phyloP scores from a whole-genome alignment of 2,888 invertebrate genomes.

The Drosophila fulvimacula region DNA sequence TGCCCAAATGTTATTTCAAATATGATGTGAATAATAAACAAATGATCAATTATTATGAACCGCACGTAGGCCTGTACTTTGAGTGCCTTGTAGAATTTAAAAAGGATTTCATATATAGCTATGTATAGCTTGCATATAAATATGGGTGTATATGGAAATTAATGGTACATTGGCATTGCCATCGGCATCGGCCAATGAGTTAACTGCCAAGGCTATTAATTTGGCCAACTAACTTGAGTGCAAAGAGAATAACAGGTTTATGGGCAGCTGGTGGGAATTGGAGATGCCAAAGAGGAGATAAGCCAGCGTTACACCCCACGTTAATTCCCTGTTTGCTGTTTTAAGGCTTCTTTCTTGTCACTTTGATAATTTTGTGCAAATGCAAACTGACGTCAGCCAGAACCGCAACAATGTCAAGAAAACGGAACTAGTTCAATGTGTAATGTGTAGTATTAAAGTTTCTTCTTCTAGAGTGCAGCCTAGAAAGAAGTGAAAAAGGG shows the following conservation, averaged over 20 bases:
- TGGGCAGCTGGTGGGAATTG: conserved; percentile 35
- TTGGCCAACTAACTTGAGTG: conserved; percentile 32
- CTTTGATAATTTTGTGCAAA: conserved; percentile 39
- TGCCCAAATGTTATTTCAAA: conserved; percentile 6
- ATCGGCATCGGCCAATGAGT: conserved; percentile 31
- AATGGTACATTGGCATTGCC: conserved; percentile 31
- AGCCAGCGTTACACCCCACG: conserved; percentile 38
- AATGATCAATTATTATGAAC: conserved; percentile 30
- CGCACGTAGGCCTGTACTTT: conserved; percentile 21
- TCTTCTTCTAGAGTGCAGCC: no score
- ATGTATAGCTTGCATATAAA: no score
- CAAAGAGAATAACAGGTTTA: conserved; percentile 30
- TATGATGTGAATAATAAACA: conserved; percentile 5
- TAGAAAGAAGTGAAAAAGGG: not conserved
- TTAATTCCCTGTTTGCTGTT: not conserved
- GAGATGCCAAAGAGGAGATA: conserved; percentile 49
- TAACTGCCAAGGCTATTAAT: conserved; percentile 8
- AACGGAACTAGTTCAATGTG: conserved; percentile 75
- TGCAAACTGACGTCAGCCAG: conserved; percentile 52
- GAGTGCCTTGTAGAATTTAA: conserved; percentile 9
- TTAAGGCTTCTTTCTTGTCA: not conserved
- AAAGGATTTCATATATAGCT: not conserved
- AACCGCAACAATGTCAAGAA: conserved; percentile 21
- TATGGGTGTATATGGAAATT: no score
- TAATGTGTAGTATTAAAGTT: no score